Conservation (phyloP, 2,113 vertebrate genomes). For the Herpetotheres cachinnans region DNA sequence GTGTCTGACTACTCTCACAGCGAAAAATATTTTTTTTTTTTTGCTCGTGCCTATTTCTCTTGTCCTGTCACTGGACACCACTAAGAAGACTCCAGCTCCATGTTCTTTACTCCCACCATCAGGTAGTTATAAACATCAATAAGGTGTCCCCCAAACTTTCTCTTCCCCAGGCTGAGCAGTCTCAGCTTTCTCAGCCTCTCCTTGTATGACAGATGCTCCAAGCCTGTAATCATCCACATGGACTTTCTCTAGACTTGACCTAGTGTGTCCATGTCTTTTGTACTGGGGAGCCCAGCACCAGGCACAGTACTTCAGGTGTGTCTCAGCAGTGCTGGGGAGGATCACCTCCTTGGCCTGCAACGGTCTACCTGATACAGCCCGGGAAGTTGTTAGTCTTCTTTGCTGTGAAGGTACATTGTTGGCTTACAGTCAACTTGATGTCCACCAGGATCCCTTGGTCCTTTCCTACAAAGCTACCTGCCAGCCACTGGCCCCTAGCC, state of each 20-base stretch:
- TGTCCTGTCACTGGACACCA: background rate
- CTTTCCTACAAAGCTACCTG: background rate
- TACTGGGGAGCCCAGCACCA: background rate
- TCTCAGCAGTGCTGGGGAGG: background rate
- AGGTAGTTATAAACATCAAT: background rate
- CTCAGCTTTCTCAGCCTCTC: background rate
- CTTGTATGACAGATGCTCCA: background rate
- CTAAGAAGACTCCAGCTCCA: background rate
- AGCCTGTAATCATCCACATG: background rate
- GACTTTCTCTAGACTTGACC: background rate
- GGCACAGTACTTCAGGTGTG: background rate
- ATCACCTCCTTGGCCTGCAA: background rate
- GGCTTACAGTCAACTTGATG: background rate
- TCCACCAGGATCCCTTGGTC: background rate
- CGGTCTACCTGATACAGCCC: background rate
- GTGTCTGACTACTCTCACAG: background rate
- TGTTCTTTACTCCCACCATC: background rate
- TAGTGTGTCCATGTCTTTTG: background rate
- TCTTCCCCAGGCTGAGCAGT: background rate
- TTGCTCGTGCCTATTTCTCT: background rate
- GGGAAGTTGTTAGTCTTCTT: background rate
- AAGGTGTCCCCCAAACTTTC: background rate
- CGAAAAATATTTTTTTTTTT: background rate
- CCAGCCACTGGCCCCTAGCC: background rate
- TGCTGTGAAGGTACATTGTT: background rate